Evolutionary conservation across 2,888 invertebrate genomes (phyloP).

Genomic region (Spilosoma lubricipeda): DNA sequence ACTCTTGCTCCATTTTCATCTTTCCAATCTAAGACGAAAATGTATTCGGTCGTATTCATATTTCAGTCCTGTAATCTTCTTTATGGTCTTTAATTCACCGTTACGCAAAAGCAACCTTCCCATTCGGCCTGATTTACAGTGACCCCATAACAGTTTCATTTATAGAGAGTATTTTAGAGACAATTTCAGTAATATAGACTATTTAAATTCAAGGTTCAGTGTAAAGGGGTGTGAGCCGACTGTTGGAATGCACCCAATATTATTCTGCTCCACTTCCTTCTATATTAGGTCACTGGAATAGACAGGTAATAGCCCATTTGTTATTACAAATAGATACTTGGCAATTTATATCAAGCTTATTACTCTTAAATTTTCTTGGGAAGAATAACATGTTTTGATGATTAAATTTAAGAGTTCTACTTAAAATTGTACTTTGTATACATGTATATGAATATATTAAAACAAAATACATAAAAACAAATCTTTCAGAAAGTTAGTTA

Average conservation of each 20-base stretch:
- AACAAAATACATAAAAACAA: not conserved
- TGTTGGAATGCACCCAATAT: slow-evolving; percentile 57
- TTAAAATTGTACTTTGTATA: not conserved
- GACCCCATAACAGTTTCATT: slow-evolving; percentile 29
- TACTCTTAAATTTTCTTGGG: not conserved
- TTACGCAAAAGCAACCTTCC: slow-evolving; percentile 13
- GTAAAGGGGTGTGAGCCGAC: slow-evolving; percentile 35
- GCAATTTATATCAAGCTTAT: not conserved
- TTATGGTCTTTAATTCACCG: slow-evolving; percentile 13
- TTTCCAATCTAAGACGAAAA: not conserved
- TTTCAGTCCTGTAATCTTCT: slow-evolving; percentile 17
- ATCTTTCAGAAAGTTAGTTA: not conserved
- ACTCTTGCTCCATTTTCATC: slow-evolving; percentile 4
- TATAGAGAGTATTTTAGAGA: slow-evolving; percentile 29
- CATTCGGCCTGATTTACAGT: slow-evolving; percentile 16
- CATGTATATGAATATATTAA: slow-evolving; percentile 14
- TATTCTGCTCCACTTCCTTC: slow-evolving; percentile 44
- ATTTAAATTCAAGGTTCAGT: slow-evolving; percentile 26
- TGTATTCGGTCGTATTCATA: slow-evolving; percentile 11
- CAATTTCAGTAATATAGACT: slow-evolving; percentile 15
- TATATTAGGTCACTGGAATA: slow-evolving; percentile 43
- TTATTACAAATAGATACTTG: not conserved
- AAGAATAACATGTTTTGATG: not conserved
- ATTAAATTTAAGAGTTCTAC: too few species aligned
- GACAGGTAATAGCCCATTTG: slow-evolving; percentile 38